These are phyloP conservation scores for Oryzias dopingdopingensis DNA, from an alignment of 2,797 vertebrate genomes.

Conservation along the genomic window DNA sequence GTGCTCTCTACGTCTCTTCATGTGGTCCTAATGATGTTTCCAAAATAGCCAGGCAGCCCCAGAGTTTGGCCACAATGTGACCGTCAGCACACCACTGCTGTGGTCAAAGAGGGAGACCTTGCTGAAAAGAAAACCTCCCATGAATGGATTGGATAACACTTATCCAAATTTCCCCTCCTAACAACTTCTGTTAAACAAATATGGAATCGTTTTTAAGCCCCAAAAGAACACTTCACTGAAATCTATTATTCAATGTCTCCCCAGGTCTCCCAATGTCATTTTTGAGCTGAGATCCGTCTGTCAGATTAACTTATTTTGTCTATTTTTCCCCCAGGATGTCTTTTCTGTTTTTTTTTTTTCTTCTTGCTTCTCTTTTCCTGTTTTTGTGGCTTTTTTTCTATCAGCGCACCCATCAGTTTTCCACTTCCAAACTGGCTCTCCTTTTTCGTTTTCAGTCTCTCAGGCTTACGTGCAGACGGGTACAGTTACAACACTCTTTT, in stretches of 20 bases:
- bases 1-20: constrained; percentile 65
- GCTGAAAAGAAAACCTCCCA: constrained; percentile 60
- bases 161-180: constrained; percentile 60
- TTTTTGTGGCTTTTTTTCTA: constrained; percentile 73
- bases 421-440: constrained; percentile 67
- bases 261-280: constrained; percentile 37
- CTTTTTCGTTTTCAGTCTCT: constrained; percentile 76
- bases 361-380: constrained; percentile 13
- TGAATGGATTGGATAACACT: constrained; percentile 53
- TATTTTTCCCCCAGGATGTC: constrained; percentile 33
- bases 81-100: constrained; percentile 71
- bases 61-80: constrained; percentile 64
- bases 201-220: constrained; percentile 42
- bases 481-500: constrained; percentile 76
- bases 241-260: constrained; percentile 64
- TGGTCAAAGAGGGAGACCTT: constrained; percentile 73
- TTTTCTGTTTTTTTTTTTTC: neutral
- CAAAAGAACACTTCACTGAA: constrained; percentile 60
- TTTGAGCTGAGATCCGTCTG: constrained; percentile 50
- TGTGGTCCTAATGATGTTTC: constrained; percentile 71
- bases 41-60: constrained; percentile 65
- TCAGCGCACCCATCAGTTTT: constrained; percentile 75
- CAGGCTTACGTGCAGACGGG: constrained; percentile 71
- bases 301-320: constrained; percentile 41
- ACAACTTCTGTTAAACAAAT: constrained; percentile 73